phyloP scores from a whole-genome alignment of 2,888 invertebrate genomes.

The Mantis religiosa region DNA sequence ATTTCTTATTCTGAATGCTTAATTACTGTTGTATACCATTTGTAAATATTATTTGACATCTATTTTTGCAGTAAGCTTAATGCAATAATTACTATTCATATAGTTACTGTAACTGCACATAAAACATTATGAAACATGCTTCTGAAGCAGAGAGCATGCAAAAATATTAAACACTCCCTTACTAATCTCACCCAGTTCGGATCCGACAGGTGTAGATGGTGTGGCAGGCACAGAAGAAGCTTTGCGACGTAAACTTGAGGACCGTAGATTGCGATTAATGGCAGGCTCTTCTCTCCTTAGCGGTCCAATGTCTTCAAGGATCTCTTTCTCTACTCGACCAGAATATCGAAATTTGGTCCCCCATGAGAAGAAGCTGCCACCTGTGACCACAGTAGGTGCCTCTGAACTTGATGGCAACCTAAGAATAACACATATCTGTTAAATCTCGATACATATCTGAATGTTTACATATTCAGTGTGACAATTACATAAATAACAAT shows the following conservation, averaged over 20 bases:
- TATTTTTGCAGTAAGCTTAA: too few species aligned
- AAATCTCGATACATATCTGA: too few species aligned
- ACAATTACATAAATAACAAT: too few species aligned
- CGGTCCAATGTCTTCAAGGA: conserved; percentile 72
- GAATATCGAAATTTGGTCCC: conserved; percentile 90
- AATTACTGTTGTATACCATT: too few species aligned
- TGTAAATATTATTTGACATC: too few species aligned
- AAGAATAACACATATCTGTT: too few species aligned
- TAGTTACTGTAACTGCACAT: too few species aligned
- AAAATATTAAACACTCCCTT: conserved; percentile 2
- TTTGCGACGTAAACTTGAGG: conserved; percentile 62
- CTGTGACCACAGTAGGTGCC: conserved; percentile 77
- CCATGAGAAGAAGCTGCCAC: conserved; percentile 89
- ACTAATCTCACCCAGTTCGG: conserved; percentile 56
- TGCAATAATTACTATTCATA: too few species aligned
- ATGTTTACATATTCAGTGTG: too few species aligned
- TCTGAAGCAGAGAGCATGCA: background rate
- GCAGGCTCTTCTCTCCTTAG: conserved; percentile 52
- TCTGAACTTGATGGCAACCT: conserved; percentile 84
- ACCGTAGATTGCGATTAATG: conserved; percentile 38
- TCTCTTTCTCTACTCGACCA: conserved; percentile 88
- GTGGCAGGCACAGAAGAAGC: conserved; percentile 85
- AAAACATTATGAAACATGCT: background rate
- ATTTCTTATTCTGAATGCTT: too few species aligned
- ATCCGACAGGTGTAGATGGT: conserved; percentile 76